These are phyloP conservation scores for Scaptomyza flava DNA, from an alignment of 2,888 invertebrate genomes.

Conservation along the genomic window DNA sequence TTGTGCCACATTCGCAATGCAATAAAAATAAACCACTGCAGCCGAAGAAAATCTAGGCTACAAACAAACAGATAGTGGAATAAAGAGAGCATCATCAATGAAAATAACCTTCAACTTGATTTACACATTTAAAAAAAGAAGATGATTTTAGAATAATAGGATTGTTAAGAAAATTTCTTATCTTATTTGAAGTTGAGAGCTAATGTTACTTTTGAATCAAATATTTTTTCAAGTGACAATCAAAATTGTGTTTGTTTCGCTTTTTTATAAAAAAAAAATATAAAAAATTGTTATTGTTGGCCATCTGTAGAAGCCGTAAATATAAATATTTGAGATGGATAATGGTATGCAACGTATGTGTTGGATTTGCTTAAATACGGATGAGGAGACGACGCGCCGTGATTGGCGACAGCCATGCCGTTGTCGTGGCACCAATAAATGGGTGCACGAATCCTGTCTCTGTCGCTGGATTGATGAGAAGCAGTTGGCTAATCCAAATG, in stretches of 20 bases:
- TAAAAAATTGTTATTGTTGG: neutral
- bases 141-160: too few species aligned
- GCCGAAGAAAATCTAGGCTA: constrained; percentile 22
- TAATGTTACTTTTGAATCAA: neutral
- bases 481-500: constrained; percentile 33
- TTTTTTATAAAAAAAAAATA: neutral
- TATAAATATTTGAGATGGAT: neutral
- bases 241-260: constrained; percentile 29
- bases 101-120: too few species aligned
- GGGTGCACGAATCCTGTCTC: constrained; percentile 68
- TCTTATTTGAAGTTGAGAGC: constrained; percentile 5
- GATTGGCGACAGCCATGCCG: constrained; percentile 70
- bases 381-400: constrained; percentile 35
- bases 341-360: constrained; percentile 45
- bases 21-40: constrained; percentile 54
- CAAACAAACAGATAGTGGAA: neutral
- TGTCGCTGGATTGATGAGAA: constrained; percentile 64
- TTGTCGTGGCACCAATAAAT: constrained; percentile 60
- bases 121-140: too few species aligned
- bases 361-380: constrained; percentile 64
- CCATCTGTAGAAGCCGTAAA: too few species aligned
- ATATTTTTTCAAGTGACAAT: neutral
- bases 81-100: neutral
- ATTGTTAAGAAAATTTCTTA: too few species aligned
- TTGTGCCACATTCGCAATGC: constrained; percentile 57